phyloP scores from a whole-genome alignment of 1,140 invertebrate species.

The Caenorhabditis remanei region DNA sequence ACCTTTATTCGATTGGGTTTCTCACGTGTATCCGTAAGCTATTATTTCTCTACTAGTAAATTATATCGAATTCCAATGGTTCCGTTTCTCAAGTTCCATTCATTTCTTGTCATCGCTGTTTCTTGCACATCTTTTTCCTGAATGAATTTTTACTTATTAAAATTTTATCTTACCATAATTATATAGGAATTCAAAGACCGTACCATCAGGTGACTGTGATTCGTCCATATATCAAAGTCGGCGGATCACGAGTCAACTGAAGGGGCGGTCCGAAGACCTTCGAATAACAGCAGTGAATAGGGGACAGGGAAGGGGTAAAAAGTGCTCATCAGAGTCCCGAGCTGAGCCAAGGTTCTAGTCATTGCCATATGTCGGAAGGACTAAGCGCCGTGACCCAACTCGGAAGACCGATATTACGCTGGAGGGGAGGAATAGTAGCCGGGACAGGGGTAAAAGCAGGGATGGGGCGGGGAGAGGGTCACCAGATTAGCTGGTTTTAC shows the following conservation, averaged over 20 bases:
- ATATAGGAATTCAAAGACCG: not conserved
- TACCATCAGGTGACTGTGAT: constrained; percentile 64
- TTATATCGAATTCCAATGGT: not conserved
- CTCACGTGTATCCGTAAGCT: constrained; percentile 45
- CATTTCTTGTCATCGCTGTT: not conserved
- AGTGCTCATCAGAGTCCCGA: not conserved
- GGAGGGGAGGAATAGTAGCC: not conserved
- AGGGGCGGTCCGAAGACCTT: constrained; percentile 47
- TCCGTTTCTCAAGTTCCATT: not conserved
- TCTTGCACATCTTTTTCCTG: constrained; percentile 10
- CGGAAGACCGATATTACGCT: not conserved
- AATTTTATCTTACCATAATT: not conserved
- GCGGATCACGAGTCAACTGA: constrained; percentile 62
- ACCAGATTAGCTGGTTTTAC: not conserved
- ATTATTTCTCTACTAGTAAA: constrained; percentile 28
- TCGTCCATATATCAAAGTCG: constrained; percentile 17
- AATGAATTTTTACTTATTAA: not conserved
- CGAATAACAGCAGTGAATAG: not conserved
- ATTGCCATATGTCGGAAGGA: constrained; percentile 25
- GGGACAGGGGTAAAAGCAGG: not conserved
- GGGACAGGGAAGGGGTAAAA: not conserved
- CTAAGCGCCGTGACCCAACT: constrained; percentile 17
- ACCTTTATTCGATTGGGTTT: constrained; percentile 40
- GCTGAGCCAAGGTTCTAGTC: constrained; percentile 46
- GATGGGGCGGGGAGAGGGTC: not conserved